Evolutionary conservation across 2,797 vertebrate species (phyloP).

Genomic region (Onychomys torridus): DNA sequence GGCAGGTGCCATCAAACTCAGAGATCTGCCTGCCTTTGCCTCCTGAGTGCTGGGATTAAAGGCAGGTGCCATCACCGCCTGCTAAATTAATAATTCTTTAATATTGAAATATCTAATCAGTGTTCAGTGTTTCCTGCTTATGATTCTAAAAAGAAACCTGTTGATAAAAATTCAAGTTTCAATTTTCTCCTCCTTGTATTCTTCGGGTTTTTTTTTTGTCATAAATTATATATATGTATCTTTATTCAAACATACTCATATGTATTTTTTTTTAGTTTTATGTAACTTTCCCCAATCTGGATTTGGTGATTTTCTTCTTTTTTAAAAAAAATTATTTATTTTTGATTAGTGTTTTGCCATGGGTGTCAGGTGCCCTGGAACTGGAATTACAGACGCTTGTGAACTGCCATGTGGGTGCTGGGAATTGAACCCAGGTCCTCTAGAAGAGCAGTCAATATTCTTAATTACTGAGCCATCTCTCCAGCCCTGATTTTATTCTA

Average conservation of each 20-base stretch:
- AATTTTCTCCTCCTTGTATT: neutral
- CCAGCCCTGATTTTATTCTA: neutral
- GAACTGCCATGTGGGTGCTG: neutral
- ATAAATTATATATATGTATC: neutral
- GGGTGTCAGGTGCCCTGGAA: neutral
- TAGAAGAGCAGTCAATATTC: neutral
- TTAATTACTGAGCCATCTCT: neutral
- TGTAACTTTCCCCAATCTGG: neutral
- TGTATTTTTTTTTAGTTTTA: constrained; percentile 21
- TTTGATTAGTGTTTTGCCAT: neutral
- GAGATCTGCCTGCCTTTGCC: no score
- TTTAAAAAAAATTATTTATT: neutral
- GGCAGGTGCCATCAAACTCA: no score
- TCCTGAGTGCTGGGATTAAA: no score
- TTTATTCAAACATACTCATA: neutral
- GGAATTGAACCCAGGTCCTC: neutral
- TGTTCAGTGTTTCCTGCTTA: constrained; percentile 4
- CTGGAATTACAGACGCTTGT: neutral
- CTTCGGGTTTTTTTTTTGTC: neutral
- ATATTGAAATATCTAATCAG: neutral
- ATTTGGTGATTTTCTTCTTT: neutral
- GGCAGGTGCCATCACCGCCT: no score
- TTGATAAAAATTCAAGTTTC: constrained; percentile 20
- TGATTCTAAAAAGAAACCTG: neutral
- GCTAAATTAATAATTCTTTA: constrained; percentile 29